Evolutionary conservation across 2,797 vertebrate genomes (phyloP).

Genomic region (Melanotaenia trifasciata): DNA sequence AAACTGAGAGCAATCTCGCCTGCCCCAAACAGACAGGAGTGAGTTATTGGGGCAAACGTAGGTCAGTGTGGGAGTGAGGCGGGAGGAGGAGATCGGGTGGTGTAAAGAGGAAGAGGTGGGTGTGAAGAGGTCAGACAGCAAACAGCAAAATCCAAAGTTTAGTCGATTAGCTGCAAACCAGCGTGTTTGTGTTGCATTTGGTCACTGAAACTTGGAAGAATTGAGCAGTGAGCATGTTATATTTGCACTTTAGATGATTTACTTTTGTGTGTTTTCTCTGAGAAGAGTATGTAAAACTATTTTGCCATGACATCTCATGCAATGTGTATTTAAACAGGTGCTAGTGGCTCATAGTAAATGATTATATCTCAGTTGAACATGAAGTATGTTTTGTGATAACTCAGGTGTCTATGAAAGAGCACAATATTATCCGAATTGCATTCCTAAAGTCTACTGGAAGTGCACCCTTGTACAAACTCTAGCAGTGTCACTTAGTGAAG

Average conservation of each 20-base stretch:
- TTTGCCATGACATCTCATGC: not conserved
- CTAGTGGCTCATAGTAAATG: slow-evolving; percentile 11
- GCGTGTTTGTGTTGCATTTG: not conserved
- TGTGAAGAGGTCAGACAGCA: slow-evolving; percentile 10
- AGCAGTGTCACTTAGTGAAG: slow-evolving; percentile 48
- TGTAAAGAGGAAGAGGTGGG: slow-evolving; percentile 16
- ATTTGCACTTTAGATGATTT: too few species aligned
- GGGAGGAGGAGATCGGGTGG: slow-evolving; percentile 3
- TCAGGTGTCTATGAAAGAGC: slow-evolving; percentile 29
- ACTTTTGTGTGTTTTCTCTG: too few species aligned
- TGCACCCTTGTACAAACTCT: slow-evolving; percentile 44
- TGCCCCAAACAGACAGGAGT: slow-evolving; percentile 30
- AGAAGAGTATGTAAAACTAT: not conserved
- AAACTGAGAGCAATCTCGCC: slow-evolving; percentile 37
- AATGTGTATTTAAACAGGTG: slow-evolving; percentile 8
- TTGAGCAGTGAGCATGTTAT: too few species aligned
- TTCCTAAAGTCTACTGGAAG: slow-evolving; percentile 40
- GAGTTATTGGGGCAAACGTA: slow-evolving; percentile 54
- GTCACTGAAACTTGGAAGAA: not conserved
- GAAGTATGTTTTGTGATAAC: slow-evolving; percentile 18
- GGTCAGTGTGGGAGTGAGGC: slow-evolving; percentile 20
- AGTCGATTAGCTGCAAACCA: not conserved
- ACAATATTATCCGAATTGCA: slow-evolving; percentile 31
- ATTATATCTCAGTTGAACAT: slow-evolving; percentile 10
- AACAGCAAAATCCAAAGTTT: not conserved